Evolutionary conservation across 2,797 vertebrate genomes (phyloP).

Genomic region (Malurus splendens): DNA sequence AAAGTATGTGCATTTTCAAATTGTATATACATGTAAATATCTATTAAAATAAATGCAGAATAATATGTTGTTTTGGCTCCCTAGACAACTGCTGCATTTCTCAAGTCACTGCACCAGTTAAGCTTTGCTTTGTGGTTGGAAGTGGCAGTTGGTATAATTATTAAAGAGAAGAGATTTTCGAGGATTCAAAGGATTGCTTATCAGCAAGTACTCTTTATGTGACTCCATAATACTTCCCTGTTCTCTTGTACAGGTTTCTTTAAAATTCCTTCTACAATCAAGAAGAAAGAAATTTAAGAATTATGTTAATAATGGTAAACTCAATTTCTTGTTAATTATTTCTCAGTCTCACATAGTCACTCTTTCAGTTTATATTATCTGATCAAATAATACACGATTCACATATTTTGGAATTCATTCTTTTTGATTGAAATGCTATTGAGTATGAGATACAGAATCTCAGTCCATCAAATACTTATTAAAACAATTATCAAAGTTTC

Average conservation of each 20-base stretch:
- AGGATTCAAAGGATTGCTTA: neutral
- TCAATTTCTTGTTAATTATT: neutral
- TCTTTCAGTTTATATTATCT: neutral
- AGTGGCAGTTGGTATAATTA: neutral
- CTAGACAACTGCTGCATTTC: neutral
- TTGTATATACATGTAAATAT: neutral
- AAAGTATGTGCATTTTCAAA: neutral
- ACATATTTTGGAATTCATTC: neutral
- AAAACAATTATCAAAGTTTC: neutral
- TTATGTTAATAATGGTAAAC: neutral
- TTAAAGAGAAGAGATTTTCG: neutral
- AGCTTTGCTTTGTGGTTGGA: neutral
- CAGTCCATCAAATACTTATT: neutral
- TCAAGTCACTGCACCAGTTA: neutral
- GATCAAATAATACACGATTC: neutral
- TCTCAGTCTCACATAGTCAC: neutral
- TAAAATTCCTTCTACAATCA: neutral
- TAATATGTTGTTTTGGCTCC: neutral
- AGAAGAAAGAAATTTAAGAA: neutral
- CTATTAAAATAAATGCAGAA: neutral
- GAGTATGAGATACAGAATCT: neutral
- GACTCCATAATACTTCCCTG: neutral
- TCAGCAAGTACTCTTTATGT: neutral
- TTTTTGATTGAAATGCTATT: neutral
- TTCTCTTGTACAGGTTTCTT: neutral